Conservation (phyloP, 2,888 invertebrate genomes). For the Morpho deidamia region DNA sequence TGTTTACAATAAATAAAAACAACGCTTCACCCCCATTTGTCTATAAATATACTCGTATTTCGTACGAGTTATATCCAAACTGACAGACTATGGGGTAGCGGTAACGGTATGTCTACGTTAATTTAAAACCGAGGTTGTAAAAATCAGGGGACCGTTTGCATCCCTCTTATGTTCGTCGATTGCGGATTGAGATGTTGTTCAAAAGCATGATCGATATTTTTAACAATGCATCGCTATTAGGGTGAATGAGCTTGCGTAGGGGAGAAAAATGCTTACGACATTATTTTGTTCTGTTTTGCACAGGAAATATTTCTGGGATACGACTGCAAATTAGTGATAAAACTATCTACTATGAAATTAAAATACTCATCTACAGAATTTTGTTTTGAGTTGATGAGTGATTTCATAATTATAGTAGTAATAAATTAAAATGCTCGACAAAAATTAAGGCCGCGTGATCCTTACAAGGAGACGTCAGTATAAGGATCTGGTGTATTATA, state of each 20-base stretch:
- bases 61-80: background rate
- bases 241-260: slow-evolving; percentile 23
- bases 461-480: no score
- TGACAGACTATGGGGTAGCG: background rate
- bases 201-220: slow-evolving; percentile 26
- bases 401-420: no score
- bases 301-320: background rate
- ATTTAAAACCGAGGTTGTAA: slow-evolving; percentile 1
- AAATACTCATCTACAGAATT: no score
- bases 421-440: no score
- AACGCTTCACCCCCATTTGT: no score
- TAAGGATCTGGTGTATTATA: no score
- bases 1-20: no score
- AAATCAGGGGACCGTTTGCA: slow-evolving; percentile 11
- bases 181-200: slow-evolving; percentile 24
- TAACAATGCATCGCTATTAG: slow-evolving; percentile 28
- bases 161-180: slow-evolving; percentile 24
- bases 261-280: slow-evolving; percentile 15
- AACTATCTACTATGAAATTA: no score
- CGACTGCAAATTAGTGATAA: background rate
- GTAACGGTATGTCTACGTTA: background rate
- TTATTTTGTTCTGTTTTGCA: slow-evolving; percentile 18
- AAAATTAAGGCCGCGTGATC: no score
- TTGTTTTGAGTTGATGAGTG: no score
- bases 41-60: background rate